Conservation (phyloP, 1,140 invertebrate species). For the Zeugodacus cucurbitae region DNA sequence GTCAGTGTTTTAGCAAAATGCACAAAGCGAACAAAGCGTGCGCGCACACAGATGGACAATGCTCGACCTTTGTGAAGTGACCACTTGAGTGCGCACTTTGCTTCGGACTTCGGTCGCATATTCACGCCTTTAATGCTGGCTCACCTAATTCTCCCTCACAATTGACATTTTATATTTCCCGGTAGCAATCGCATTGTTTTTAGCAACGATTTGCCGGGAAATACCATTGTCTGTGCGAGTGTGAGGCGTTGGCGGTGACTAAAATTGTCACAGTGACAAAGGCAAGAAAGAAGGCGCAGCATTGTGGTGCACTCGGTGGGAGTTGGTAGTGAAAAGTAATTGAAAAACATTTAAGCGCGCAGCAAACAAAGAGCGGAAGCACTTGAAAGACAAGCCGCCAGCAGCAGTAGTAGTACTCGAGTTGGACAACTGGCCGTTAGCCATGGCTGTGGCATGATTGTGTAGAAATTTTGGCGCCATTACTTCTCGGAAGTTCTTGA, state of each 20-base stretch:
- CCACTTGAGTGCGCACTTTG: slow-evolving; percentile 15
- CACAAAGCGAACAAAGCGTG: background rate
- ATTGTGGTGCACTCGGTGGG: background rate
- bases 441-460: background rate
- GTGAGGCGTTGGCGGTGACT: slow-evolving; percentile 30
- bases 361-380: background rate
- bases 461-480: background rate
- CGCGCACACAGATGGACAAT: background rate
- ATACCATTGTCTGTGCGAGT: background rate
- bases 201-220: background rate
- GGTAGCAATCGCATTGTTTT: background rate
- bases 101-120: background rate
- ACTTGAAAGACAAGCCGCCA: background rate
- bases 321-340: slow-evolving; percentile 5
- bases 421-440: background rate
- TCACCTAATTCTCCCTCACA: background rate
- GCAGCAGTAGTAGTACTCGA: background rate
- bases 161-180: background rate
- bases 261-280: slow-evolving; percentile 21
- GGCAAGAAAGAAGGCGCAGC: background rate
- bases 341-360: slow-evolving; percentile 12
- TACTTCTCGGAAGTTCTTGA: background rate
- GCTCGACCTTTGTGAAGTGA: background rate
- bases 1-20: background rate
- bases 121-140: background rate